Evolutionary conservation across 2,113 vertebrate species (phyloP).

Genomic region (Gavialis gangeticus): DNA sequence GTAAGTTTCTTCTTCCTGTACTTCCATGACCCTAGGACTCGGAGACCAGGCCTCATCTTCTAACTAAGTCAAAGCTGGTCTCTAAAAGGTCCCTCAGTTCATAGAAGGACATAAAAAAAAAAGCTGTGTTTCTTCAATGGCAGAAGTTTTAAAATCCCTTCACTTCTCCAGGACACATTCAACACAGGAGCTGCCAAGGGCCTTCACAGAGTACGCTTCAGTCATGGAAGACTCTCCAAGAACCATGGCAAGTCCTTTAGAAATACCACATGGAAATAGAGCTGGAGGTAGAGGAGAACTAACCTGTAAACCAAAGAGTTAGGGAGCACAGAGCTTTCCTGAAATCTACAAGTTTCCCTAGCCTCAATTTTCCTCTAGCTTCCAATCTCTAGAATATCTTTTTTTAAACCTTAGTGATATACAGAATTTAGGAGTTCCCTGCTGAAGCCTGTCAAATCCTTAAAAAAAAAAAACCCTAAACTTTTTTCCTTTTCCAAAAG

Average conservation of each 20-base stretch:
- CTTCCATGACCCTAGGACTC: not conserved
- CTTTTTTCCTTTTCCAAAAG: not conserved
- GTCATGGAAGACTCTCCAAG: too few species aligned
- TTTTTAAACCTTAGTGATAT: not conserved
- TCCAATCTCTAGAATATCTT: not conserved
- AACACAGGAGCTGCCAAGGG: too few species aligned
- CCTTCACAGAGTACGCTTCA: too few species aligned
- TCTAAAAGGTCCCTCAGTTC: not conserved
- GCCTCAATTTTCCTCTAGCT: not conserved
- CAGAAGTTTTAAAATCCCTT: too few species aligned
- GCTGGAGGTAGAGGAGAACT: not conserved
- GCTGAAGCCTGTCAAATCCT: too few species aligned
- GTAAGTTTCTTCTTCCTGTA: not conserved
- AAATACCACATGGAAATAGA: not conserved
- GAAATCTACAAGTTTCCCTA: not conserved
- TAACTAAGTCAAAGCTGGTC: not conserved
- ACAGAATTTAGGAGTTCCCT: not conserved
- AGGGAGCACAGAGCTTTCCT: not conserved
- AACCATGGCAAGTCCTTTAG: rapidly evolving
- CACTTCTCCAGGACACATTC: too few species aligned
- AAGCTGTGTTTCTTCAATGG: not conserved
- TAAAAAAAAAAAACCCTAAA: too few species aligned
- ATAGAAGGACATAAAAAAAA: not conserved
- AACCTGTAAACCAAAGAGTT: not conserved
- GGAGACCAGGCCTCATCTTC: not conserved